Evolutionary conservation across 2,888 invertebrate species (phyloP), one percentile per base, ranked within the genome.

Genomic region (Melitaea athalia): DNA sequence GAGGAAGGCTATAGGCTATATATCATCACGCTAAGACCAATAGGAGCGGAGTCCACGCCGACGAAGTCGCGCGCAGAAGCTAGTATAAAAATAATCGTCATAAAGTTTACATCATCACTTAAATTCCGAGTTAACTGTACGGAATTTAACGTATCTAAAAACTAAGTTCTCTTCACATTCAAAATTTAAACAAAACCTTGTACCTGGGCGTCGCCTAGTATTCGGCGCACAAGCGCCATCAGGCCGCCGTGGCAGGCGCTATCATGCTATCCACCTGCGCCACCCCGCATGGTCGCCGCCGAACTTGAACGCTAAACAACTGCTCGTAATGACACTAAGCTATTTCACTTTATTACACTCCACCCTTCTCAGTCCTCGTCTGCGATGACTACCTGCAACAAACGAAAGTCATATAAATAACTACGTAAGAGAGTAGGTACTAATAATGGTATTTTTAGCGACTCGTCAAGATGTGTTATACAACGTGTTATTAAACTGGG

Each of bases 151-250:
- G 24, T 24, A 3, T 24, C 24, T 24, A 24, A 24, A 24, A 24
- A 24, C 24, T 24, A 24, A 24, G 24, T 24, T 24, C 24, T 24
- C 24, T 24, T 24, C 24, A 24, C 1, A 24, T 24, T 24, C 3
- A 38, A 49, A 1, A 38, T 38, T 55, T n/a, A 17, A 61, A 42
- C 17, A 17, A 61, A 10, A 50, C 14, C 43, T 43, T 49, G 59
- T 88, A 96, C 96, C 95, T 97, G 97, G 91, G 97, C 97, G 94
- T 97, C 97, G 90, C 96, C 95, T 85, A 97, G 94, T 89, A 97
- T 96, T 85, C 96, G 95, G 92, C 96, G 95, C 95, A 97, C 97
- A 93, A 97, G 95, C 93, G 96, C 96, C 96, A 96, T 95, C 93
- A 95, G 95, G 94, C 95, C 94, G 94, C 95, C 93, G 91, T 94